phyloP scores from a whole-genome alignment of 2,113 vertebrate genomes.

The Apteryx mantelli region DNA sequence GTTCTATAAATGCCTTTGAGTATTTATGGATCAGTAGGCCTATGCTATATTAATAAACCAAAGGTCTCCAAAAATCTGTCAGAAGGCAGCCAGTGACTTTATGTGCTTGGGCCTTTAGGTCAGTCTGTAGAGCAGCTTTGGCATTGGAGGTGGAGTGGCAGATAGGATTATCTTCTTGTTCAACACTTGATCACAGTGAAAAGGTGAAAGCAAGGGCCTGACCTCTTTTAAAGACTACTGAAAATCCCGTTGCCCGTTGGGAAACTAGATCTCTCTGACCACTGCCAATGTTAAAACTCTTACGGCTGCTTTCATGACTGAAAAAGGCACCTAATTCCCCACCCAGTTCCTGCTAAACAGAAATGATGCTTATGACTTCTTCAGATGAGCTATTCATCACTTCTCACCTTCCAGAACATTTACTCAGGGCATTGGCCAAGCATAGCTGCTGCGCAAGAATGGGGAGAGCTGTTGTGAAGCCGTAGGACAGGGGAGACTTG shows the following conservation, averaged over 20 bases:
- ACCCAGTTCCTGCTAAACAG: neutral
- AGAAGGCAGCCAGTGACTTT: neutral
- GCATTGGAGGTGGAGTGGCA: neutral
- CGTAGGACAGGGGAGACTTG: neutral
- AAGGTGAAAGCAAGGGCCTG: neutral
- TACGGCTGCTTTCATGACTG: neutral
- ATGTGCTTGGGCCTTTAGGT: neutral
- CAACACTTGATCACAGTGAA: neutral
- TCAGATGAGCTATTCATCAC: neutral
- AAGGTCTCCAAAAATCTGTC: neutral
- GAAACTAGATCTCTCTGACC: neutral
- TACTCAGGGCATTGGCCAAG: neutral
- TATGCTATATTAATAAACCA: neutral
- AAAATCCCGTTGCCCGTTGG: neutral
- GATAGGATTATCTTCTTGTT: neutral
- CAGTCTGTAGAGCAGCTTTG: neutral
- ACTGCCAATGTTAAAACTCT: neutral
- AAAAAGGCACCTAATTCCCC: neutral
- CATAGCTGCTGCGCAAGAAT: neutral
- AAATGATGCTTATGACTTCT: neutral
- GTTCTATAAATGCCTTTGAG: neutral
- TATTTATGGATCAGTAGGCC: neutral
- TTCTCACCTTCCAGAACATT: neutral
- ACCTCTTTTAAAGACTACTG: neutral
- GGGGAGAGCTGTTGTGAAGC: neutral